phyloP scores from a whole-genome alignment of 2,113 vertebrate genomes.

The Daubentonia madagascariensis region DNA sequence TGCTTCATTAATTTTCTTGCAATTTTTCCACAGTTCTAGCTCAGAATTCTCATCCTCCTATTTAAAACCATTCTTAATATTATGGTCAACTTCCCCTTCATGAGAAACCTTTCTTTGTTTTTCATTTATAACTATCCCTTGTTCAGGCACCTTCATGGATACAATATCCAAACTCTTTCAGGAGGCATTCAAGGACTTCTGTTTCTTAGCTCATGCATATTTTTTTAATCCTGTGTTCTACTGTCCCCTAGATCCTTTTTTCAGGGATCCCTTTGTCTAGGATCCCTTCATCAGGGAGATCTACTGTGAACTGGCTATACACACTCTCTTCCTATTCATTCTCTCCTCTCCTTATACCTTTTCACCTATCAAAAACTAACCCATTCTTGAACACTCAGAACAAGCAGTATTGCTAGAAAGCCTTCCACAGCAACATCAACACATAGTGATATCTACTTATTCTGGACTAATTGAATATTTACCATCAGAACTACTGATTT shows the following conservation, averaged over 20 bases:
- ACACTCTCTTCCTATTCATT: neutral
- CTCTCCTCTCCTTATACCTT: neutral
- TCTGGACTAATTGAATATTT: neutral
- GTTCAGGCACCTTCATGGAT: neutral
- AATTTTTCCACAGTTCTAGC: conserved; percentile 27
- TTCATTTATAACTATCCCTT: neutral
- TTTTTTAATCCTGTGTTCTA: neutral
- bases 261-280: neutral
- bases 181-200: neutral
- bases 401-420: neutral
- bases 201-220: neutral
- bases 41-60: neutral
- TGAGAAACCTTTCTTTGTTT: neutral
- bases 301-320: neutral
- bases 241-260: neutral
- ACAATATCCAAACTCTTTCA: neutral
- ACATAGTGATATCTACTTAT: neutral
- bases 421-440: neutral
- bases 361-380: neutral
- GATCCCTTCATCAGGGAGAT: neutral
- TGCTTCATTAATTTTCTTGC: conserved; percentile 38
- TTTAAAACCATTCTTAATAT: neutral
- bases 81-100: neutral
- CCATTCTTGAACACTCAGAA: neutral
- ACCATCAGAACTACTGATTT: neutral